Percentiles rank a stretch among this genome's conserved stretches.
These are phyloP conservation scores for Cyaniris semiargus DNA, from an alignment of 2,888 invertebrate species.

Conservation along the genomic window DNA sequence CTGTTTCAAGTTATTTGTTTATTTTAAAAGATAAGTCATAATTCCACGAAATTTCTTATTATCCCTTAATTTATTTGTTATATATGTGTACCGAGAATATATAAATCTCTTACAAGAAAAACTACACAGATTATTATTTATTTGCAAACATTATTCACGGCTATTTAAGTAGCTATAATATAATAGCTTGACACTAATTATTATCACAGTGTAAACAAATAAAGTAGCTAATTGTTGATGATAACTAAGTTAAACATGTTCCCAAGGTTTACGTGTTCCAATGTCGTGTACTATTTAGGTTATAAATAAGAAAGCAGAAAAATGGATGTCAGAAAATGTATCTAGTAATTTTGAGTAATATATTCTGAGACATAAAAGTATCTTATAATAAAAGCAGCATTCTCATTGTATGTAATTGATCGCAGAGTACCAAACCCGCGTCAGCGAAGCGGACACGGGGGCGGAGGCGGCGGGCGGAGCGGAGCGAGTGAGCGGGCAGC, in stretches of 20 bases:
- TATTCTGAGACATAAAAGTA: no score
- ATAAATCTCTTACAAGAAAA: neutral
- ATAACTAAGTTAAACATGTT: conserved; percentile 18
- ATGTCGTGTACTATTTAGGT: neutral
- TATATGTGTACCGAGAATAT: neutral
- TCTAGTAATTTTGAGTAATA: neutral
- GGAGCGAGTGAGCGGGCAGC: conserved; percentile 44
- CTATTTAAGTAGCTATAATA: neutral
- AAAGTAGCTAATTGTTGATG: conserved; percentile 26
- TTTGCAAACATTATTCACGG: neutral
- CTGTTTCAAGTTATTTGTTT: no score
- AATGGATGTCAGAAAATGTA: neutral
- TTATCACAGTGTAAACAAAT: conserved; percentile 21
- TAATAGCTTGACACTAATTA: neutral
- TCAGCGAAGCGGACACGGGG: conserved; percentile 47
- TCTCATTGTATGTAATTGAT: neutral
- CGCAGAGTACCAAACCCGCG: conserved; percentile 58
- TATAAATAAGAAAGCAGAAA: neutral
- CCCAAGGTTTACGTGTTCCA: neutral
- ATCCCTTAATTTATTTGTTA: neutral
- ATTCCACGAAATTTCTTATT: no score
- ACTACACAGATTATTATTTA: neutral
- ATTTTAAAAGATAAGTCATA: neutral
- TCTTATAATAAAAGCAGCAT: neutral
- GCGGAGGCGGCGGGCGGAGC: conserved; percentile 44